Conservation (phyloP, 2,888 invertebrate genomes). For the Ditylenchus weischeri region DNA sequence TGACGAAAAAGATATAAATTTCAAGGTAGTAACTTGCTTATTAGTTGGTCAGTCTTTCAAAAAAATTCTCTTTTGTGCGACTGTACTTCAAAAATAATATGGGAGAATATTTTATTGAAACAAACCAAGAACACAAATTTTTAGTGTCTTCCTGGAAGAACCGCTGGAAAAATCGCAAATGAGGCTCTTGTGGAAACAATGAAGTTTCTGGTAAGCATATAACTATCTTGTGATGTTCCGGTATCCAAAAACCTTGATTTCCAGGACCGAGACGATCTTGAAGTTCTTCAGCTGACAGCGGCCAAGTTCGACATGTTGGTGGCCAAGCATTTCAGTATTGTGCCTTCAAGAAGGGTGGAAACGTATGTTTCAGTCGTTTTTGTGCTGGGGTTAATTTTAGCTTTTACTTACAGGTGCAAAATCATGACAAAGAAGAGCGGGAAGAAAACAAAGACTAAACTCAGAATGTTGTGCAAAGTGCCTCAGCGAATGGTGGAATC, state of each 20-base stretch:
- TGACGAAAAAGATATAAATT: slow-evolving; percentile 5
- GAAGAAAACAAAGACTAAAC: slow-evolving; percentile 2
- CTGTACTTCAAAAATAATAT: too few species aligned
- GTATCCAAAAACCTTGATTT: background rate
- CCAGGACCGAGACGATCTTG: background rate
- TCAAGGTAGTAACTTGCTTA: background rate
- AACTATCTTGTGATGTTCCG: too few species aligned
- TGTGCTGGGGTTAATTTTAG: background rate
- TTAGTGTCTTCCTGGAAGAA: background rate
- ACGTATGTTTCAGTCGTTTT: background rate
- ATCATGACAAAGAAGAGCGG: slow-evolving; percentile 3
- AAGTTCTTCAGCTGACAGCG: slow-evolving; percentile 3
- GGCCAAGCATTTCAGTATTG: background rate
- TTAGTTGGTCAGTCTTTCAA: too few species aligned
- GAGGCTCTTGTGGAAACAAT: slow-evolving; percentile 6
- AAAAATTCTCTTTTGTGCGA: too few species aligned
- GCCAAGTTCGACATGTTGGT: slow-evolving; percentile 11
- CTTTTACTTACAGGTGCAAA: background rate
- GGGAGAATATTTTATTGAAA: too few species aligned
- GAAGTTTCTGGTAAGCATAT: background rate
- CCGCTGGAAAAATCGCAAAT: background rate
- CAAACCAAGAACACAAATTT: background rate
- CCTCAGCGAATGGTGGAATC: slow-evolving; percentile 6
- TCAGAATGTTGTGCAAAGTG: slow-evolving; percentile 2
- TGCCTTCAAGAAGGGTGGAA: background rate